Evolutionary conservation across 2,888 invertebrate genomes (phyloP), one percentile per base, ranked within the genome.

Genomic region (Ernsta delagoae): DNA sequence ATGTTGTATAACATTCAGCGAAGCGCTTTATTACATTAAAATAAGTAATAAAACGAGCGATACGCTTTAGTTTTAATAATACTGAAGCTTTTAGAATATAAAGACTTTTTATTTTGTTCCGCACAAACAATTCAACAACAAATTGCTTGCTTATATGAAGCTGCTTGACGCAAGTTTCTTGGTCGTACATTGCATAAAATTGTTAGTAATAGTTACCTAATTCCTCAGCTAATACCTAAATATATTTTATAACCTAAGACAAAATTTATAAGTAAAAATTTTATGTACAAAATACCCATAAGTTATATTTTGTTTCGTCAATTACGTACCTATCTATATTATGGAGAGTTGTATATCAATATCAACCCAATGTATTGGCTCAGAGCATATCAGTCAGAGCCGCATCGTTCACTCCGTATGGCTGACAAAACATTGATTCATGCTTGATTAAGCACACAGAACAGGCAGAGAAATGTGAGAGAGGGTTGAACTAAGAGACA

Each of bases 381-480:
- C 64, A 36, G 45, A 50, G 60, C 62, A 54, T 72, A 70, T 68
- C 63, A 57, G 59, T 68, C 63, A 57, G 59, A 48, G 41, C 34
- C 65, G 65, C 60, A 62, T 65, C 68, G 65, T 70, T 72, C 69
- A 64, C 62, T 70, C n/a, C 43, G 48, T 64, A 75, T 77, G 84
- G 75, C 87, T 88, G 88, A 83, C 86, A 89, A 86, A 89, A 89
- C 87, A 88, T 78, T 75, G 77, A 76, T 72, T 76, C 73, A 74
- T 79, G 81, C 77, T 82, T 86, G 87, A 89, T 88, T 88, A 87
- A 77, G 75, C 76, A 31, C 31, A 31, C 4, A 31, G 31, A 31
- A 31, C 31, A 31, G 31, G 31, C 31, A 31, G 31, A 31, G 31
- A 31, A 31, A 31, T 31, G 4, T 31, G 2, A 31, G 31, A 31